Conservation (phyloP, 2,113 vertebrate species). For the Tringa solitaria region DNA sequence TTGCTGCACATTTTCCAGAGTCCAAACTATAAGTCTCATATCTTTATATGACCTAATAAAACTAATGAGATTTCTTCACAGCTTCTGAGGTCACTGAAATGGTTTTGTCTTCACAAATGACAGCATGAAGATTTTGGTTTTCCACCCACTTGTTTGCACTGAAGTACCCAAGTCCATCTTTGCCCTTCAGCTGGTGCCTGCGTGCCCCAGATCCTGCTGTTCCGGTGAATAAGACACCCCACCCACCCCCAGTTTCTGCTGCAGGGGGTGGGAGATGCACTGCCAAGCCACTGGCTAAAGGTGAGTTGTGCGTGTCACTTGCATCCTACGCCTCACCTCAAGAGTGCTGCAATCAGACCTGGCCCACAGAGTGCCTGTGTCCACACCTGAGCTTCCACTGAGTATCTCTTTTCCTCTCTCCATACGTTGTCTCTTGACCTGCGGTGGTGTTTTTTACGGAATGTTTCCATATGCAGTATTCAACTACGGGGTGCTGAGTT, state of each 20-base stretch:
- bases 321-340: background rate
- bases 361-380: background rate
- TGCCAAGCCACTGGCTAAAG: background rate
- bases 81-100: slow-evolving; percentile 18
- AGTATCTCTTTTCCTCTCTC: background rate
- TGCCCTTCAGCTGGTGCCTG: background rate
- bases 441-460: background rate
- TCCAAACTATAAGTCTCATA: slow-evolving; percentile 68
- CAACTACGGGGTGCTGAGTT: background rate
- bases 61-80: slow-evolving; percentile 47
- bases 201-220: background rate
- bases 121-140: background rate
- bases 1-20: slow-evolving; percentile 62
- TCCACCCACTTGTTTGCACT: background rate
- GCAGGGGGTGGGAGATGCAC: background rate
- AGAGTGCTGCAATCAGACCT: background rate
- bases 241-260: background rate
- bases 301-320: background rate
- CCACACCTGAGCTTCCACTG: background rate
- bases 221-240: background rate
- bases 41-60: slow-evolving; percentile 70
- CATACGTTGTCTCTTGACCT: background rate
- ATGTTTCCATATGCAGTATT: background rate
- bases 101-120: background rate
- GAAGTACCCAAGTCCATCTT: background rate